These are phyloP conservation scores for Streptopelia turtur DNA, from an alignment of 2,797 vertebrate species.

Conservation along the genomic window DNA sequence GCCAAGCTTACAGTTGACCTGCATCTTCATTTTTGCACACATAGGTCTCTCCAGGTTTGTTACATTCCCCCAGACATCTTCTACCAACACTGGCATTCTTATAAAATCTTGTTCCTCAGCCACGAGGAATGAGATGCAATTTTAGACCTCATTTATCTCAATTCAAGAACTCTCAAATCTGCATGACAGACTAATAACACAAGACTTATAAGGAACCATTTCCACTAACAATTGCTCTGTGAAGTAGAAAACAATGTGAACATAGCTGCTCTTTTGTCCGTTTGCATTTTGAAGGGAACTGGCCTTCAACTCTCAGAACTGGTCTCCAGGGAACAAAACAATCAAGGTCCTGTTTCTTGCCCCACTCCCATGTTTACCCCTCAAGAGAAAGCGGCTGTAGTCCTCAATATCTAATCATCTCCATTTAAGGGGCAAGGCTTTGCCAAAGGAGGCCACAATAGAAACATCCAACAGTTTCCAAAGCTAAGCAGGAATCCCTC, in stretches of 20 bases:
- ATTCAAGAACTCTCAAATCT: background rate
- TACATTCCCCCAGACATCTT: background rate
- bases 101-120: background rate
- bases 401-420: background rate
- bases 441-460: background rate
- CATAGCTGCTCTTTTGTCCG: background rate
- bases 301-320: background rate
- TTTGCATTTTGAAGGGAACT: background rate
- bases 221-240: slow-evolving; percentile 2
- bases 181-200: background rate
- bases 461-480: background rate
- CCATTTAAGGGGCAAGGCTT: background rate
- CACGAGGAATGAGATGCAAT: background rate
- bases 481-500: background rate
- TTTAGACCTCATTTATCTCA: slow-evolving; percentile 16
- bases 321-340: background rate
- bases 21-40: background rate
- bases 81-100: background rate
- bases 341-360: slow-evolving; percentile 13
- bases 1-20: background rate
- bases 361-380: background rate
- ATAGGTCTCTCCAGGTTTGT: background rate
- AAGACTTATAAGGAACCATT: background rate
- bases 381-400: background rate
- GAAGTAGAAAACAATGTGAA: background rate